Percentiles rank a stretch among this genome's conserved stretches.
phyloP scores from a whole-genome alignment of 2,888 invertebrate genomes.

The Zhuqinia jingwanae region DNA sequence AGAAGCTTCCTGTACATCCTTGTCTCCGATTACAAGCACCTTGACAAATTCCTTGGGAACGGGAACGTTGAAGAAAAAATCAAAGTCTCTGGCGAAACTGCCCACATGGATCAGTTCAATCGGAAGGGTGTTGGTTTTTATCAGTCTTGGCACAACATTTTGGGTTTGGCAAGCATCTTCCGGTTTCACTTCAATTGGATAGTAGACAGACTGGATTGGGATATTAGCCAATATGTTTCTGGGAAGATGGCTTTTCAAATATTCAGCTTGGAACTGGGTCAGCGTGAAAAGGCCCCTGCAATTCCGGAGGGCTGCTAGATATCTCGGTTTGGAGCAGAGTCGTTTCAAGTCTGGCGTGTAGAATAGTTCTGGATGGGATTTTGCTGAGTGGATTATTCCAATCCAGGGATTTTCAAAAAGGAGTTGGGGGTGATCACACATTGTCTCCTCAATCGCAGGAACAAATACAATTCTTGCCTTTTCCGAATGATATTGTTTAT shows the following conservation, averaged over 20 bases:
- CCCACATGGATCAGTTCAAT: conserved; percentile 47
- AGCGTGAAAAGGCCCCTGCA: too few relatives aligned
- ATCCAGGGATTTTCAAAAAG: conserved; percentile 63
- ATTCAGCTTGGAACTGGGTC: conserved; percentile 66
- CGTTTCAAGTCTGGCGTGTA: conserved; percentile 70
- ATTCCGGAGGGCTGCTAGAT: too few relatives aligned
- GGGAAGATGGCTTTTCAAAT: conserved; percentile 55
- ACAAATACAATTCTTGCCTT: conserved; percentile 57
- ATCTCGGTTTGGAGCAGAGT: conserved; percentile 54
- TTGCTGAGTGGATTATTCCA: conserved; percentile 73
- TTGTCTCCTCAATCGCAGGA: conserved; percentile 70
- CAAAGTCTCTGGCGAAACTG: too few relatives aligned
- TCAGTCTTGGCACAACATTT: conserved; percentile 49
- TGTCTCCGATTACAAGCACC: too few relatives aligned
- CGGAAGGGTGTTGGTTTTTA: conserved; percentile 18
- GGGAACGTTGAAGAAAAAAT: too few relatives aligned
- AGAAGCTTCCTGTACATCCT: too few relatives aligned
- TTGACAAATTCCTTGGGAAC: too few relatives aligned
- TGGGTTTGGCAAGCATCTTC: neutral
- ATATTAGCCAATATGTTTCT: conserved; percentile 25
- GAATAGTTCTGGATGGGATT: conserved; percentile 64
- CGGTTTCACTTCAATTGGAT: conserved; percentile 49
- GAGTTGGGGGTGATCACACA: conserved; percentile 65
- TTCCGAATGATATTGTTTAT: conserved; percentile 31
- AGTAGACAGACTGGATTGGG: conserved; percentile 62